These are phyloP conservation scores for Nezara viridula DNA, from an alignment of 2,888 invertebrate species.

Conservation along the genomic window DNA sequence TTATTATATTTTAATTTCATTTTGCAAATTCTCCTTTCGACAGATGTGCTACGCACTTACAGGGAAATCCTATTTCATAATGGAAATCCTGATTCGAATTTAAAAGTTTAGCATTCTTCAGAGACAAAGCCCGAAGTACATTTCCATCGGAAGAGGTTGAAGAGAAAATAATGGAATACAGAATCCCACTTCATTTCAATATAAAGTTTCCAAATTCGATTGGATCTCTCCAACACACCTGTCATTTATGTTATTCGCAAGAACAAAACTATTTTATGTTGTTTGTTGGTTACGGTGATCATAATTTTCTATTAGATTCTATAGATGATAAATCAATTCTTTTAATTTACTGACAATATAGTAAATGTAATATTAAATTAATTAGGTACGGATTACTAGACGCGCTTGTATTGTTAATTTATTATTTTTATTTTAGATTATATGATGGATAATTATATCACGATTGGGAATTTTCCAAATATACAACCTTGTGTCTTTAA, in stretches of 20 bases:
- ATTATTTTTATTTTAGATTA: no score
- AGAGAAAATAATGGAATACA: constrained; percentile 25
- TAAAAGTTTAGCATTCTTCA: constrained; percentile 1
- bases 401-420: no score
- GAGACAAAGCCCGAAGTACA: neutral
- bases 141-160: constrained; percentile 23
- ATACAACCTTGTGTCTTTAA: no score
- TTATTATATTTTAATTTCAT: no score
- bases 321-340: neutral
- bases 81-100: constrained; percentile 16
- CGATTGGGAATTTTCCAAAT: no score
- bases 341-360: neutral
- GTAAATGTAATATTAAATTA: no score
- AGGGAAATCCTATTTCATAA: neutral
- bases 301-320: neutral
- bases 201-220: constrained; percentile 17
- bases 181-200: neutral
- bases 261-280: neutral
- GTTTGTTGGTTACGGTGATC: neutral
- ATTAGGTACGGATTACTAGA: no score
- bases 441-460: no score
- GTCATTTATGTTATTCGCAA: neutral
- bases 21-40: neutral
- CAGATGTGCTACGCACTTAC: neutral
- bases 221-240: neutral